Percentiles rank a stretch among this genome's conserved stretches.
phyloP scores from a whole-genome alignment of 2,113 vertebrate species.

The Gambusia affinis region DNA sequence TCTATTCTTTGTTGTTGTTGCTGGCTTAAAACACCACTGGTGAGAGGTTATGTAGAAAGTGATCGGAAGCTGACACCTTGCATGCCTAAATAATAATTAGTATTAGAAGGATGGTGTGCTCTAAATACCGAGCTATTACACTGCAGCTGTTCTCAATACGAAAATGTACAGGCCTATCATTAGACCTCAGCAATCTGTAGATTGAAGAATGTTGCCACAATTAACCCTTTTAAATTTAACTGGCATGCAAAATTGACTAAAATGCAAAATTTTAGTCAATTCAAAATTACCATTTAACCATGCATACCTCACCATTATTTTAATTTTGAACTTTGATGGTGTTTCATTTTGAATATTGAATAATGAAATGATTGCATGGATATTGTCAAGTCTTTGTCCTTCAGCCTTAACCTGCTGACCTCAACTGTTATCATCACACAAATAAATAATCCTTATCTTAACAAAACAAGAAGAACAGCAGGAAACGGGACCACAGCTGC shows the following conservation, averaged over 20 bases:
- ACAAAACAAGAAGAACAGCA: slow-evolving; percentile 9
- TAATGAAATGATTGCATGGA: slow-evolving; percentile 35
- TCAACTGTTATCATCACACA: slow-evolving; percentile 18
- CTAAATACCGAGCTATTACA: not conserved
- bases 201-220: not conserved
- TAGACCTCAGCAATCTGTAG: not conserved
- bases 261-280: not conserved
- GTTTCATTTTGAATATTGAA: slow-evolving; percentile 8
- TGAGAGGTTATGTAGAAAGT: not conserved
- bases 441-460: slow-evolving; percentile 9
- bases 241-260: not conserved
- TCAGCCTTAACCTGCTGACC: slow-evolving; percentile 12
- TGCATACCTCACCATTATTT: not conserved
- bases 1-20: slow-evolving; percentile 2
- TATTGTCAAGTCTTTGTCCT: slow-evolving; percentile 24
- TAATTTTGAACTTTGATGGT: not conserved
- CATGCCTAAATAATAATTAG: not conserved
- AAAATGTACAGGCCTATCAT: not conserved
- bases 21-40: not conserved
- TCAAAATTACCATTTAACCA: not conserved
- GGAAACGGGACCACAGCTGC: slow-evolving; percentile 22
- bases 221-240: not conserved
- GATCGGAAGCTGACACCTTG: not conserved
- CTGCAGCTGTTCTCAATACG: not conserved
- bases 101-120: not conserved